phyloP scores from a whole-genome alignment of 2,113 vertebrate genomes.

The Forbesichthys agassizii region DNA sequence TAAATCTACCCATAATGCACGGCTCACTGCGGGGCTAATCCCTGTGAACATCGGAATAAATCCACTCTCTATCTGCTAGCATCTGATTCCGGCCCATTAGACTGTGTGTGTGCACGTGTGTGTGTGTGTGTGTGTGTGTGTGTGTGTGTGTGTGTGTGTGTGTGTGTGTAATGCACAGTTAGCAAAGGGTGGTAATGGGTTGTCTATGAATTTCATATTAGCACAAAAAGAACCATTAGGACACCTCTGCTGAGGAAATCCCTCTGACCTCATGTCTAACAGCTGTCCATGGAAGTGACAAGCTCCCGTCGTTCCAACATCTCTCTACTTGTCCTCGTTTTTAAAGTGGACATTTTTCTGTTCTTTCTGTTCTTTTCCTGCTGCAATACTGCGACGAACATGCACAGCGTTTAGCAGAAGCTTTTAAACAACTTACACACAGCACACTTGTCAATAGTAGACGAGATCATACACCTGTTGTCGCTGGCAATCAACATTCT shows the following conservation, averaged over 20 bases:
- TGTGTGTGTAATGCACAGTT: slow-evolving; percentile 18
- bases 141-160: not conserved
- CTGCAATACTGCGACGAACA: too few relatives aligned
- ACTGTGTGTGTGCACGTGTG: slow-evolving; percentile 23
- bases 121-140: not conserved
- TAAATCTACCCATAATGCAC: slow-evolving; percentile 77
- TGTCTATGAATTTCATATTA: slow-evolving; percentile 60
- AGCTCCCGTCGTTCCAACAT: slow-evolving; percentile 34
- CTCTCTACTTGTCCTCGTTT: slow-evolving; percentile 11
- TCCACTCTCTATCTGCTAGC: slow-evolving; percentile 64
- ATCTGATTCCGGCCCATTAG: slow-evolving; percentile 61
- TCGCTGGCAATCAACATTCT: too few relatives aligned
- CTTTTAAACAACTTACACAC: too few relatives aligned
- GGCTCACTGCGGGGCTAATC: slow-evolving; percentile 73
- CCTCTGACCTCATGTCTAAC: slow-evolving; percentile 49
- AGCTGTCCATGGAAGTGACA: slow-evolving; percentile 59
- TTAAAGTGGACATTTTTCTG: too few relatives aligned
- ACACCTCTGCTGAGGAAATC: slow-evolving; percentile 70
- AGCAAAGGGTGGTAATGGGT: slow-evolving; percentile 58
- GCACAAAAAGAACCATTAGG: slow-evolving; percentile 59
- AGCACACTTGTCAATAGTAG: too few relatives aligned
- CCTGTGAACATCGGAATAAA: slow-evolving; percentile 73
- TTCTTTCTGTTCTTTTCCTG: too few relatives aligned
- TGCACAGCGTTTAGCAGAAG: too few relatives aligned
- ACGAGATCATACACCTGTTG: too few relatives aligned